Conservation (phyloP, 2,113 vertebrate species). For the Lathamus discolor region DNA sequence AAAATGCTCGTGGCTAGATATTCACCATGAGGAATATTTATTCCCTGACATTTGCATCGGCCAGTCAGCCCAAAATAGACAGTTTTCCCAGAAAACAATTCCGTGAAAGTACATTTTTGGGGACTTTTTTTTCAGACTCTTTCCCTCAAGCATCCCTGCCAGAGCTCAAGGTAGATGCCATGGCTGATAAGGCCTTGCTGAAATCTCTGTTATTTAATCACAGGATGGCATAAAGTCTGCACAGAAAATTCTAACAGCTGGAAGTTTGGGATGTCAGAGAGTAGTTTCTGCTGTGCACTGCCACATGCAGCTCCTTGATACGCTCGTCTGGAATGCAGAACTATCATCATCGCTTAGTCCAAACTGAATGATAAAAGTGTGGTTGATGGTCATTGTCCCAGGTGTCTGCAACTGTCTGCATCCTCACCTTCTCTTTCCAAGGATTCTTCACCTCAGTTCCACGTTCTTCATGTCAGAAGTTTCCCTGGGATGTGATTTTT, state of each 20-base stretch:
- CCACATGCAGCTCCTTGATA: not conserved
- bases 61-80: not conserved
- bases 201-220: not conserved
- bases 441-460: not conserved
- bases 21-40: conserved; percentile 5
- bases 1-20: not conserved
- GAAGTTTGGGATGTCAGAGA: not conserved
- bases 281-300: not conserved
- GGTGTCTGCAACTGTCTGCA: not conserved
- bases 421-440: not conserved
- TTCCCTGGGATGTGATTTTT: not conserved
- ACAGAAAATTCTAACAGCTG: conserved; percentile 9
- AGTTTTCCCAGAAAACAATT: conserved; percentile 14
- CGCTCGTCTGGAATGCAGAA: not conserved
- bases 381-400: not conserved
- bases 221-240: not conserved
- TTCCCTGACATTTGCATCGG: conserved; percentile 1
- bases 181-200: accelerated
- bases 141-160: not conserved
- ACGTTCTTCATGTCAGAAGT: not conserved
- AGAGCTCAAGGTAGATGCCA: not conserved
- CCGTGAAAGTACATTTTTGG: not conserved
- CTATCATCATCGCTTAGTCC: not conserved
- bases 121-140: not conserved
- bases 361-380: not conserved